These are phyloP conservation scores for Sebastes itinus DNA, from an alignment of 2,797 vertebrate species.

Conservation along the genomic window DNA sequence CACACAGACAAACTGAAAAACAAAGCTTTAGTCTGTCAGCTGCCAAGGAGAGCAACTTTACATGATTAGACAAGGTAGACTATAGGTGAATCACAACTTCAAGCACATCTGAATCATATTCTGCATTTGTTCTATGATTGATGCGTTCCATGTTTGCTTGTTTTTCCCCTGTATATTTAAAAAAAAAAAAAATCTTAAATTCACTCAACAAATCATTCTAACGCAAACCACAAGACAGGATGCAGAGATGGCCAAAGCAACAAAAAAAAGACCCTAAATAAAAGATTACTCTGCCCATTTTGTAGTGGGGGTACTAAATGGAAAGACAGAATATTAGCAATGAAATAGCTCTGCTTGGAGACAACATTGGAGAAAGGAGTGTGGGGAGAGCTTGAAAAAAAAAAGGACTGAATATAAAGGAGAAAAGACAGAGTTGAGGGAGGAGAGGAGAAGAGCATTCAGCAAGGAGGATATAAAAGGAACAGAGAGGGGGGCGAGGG, in stretches of 20 bases:
- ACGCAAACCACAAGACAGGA: slow-evolving; percentile 57
- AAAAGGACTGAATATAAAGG: slow-evolving; percentile 83
- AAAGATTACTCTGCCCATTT: slow-evolving; percentile 78
- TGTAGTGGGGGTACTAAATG: slow-evolving; percentile 74
- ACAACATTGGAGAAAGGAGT: slow-evolving; percentile 81
- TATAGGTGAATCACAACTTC: slow-evolving; percentile 54
- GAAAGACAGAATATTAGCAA: slow-evolving; percentile 81
- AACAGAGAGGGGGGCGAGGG: slow-evolving; percentile 80
- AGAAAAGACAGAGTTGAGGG: slow-evolving; percentile 85
- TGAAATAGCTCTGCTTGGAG: slow-evolving; percentile 82
- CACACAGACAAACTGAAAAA: slow-evolving; percentile 21
- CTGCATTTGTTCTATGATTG: slow-evolving; percentile 35
- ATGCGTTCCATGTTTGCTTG: slow-evolving; percentile 28
- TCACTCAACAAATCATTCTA: slow-evolving; percentile 55
- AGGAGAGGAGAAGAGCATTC: slow-evolving; percentile 86
- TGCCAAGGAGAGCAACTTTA: slow-evolving; percentile 50
- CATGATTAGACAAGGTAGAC: slow-evolving; percentile 33
- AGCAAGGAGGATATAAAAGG: slow-evolving; percentile 87
- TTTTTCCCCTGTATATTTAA: slow-evolving; percentile 18
- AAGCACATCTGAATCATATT: slow-evolving; percentile 15
- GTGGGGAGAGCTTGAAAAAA: slow-evolving; percentile 79
- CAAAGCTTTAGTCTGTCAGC: slow-evolving; percentile 30
- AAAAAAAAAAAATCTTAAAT: slow-evolving; percentile 51
- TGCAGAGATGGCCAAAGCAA: slow-evolving; percentile 68
- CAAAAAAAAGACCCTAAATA: slow-evolving; percentile 67